Base-by-base conservation (phyloP, 2,888 invertebrate genomes). In the Biston betularia region DNA sequence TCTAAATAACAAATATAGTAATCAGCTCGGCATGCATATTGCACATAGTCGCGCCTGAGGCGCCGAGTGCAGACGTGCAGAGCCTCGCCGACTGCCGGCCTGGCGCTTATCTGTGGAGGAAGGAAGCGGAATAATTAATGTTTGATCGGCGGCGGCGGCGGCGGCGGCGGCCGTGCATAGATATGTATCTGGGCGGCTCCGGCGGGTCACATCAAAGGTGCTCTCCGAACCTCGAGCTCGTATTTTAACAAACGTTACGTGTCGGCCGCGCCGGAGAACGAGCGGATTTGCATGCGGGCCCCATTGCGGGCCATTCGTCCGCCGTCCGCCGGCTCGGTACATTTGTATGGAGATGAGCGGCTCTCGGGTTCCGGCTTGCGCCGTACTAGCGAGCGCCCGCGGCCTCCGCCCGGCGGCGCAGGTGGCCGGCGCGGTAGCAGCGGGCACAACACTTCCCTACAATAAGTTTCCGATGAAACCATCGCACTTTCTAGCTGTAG, bases 341-440 rank as follows among this genome's bases (percentile, higher is more conserved):
- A 71, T 74, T 71, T 54, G 62, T 65, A 74, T 74, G 74, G 59
- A 70, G 67, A 74, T 70, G 68, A 69, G 40, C 63, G 55, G 63
- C 50, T 63, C 59, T 59, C 62, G 38, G 24, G 52, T 40, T 65
- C 49, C 56, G 60, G 46, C 34, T n/a, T 34, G 44, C 34, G 61
- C 46, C 42, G 52, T 62, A 57, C 62, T 48, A 46, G 49, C 11
- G 46, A 7, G 7, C 24, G 14, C 50, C 46, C 46, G 42, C 34
- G 55, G 56, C 65, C 60, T 14, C 60, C 38, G 48, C 54, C 42
- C 58, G 53, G 33, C 12, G 64, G 48, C 59, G 38, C 65, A 65
- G 65, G 65, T 65, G 65, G 34, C 14, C 5, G 4, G 9, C 6
- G 9, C 38, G 9, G 38, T 0, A 38, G 6, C 9, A 15, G 24